Conservation (phyloP, 2,113 vertebrate species). For the Archocentrus centrarchus region DNA sequence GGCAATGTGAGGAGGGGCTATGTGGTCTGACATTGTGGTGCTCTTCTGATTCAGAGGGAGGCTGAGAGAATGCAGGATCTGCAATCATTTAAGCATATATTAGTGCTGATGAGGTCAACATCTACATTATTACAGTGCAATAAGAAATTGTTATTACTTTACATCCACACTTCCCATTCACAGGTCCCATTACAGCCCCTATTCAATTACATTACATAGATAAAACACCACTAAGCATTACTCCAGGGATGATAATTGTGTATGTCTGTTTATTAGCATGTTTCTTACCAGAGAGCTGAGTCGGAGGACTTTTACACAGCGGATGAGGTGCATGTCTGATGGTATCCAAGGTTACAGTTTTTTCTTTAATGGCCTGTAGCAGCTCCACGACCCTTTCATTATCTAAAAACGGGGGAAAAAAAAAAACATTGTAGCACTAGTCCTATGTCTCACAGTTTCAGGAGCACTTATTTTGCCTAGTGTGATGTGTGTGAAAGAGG, state of each 20-base stretch:
- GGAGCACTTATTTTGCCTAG: neutral
- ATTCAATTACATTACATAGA: neutral
- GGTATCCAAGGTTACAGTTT: constrained; percentile 84
- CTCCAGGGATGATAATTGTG: neutral
- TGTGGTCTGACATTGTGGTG: constrained; percentile 75
- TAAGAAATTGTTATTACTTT: neutral
- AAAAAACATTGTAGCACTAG: neutral
- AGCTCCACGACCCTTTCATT: constrained; percentile 93
- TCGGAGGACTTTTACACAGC: constrained; percentile 85
- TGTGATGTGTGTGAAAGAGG: neutral
- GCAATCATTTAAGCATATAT: constrained; percentile 50
- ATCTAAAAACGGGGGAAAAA: constrained; percentile 80
- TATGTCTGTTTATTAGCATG: constrained; percentile 14
- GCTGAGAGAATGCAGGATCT: constrained; percentile 78
- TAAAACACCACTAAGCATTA: neutral
- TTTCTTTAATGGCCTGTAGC: constrained; percentile 95
- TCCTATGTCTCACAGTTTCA: constrained; percentile 1
- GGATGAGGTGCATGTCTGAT: constrained; percentile 85
- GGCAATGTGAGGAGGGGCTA: constrained; percentile 74
- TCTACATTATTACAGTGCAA: neutral
- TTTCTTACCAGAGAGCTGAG: constrained; percentile 83
- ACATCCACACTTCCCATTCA: neutral
- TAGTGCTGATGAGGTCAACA: constrained; percentile 43
- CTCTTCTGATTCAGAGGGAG: constrained; percentile 83
- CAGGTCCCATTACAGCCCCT: neutral